Percentiles rank a stretch among this genome's conserved stretches.
phyloP scores from a whole-genome alignment of 2,113 vertebrate genomes.

The Centropus bengalensis region DNA sequence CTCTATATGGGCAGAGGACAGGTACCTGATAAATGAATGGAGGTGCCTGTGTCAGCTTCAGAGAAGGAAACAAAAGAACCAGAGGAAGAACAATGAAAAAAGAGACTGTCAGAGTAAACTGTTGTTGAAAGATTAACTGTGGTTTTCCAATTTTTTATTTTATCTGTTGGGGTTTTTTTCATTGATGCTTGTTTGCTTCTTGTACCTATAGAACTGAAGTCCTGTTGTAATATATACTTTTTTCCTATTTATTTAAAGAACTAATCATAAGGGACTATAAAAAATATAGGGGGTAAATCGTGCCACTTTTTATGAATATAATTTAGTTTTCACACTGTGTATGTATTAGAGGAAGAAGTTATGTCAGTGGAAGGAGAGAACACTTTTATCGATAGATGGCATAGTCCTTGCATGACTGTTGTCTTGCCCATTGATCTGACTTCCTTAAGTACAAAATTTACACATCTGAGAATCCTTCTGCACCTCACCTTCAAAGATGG shows the following conservation, averaged over 20 bases:
- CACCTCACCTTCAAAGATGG: conserved; percentile 47
- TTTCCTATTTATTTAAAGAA: fast-evolving
- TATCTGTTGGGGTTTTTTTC: not conserved
- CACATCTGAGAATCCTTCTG: conserved; percentile 54
- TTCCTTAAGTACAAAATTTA: conserved; percentile 58
- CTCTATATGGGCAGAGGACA: conserved; percentile 56
- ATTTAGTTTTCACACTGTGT: conserved; percentile 12
- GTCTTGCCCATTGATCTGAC: conserved; percentile 53
- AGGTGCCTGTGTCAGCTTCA: conserved; percentile 29
- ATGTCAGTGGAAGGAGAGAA: not conserved
- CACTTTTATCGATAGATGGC: not conserved
- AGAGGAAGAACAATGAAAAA: not conserved
- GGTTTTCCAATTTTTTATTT: conserved; percentile 13
- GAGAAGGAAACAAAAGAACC: conserved; percentile 47
- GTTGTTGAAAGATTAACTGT: not conserved
- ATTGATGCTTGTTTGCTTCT: not conserved
- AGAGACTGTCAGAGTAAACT: not conserved
- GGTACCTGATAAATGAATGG: conserved; percentile 70
- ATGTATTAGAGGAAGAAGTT: not conserved
- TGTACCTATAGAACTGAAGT: not conserved
- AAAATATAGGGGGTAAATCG: not conserved
- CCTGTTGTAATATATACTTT: not conserved
- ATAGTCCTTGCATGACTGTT: conserved; percentile 53
- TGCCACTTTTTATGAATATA: not conserved
- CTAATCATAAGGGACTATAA: not conserved